A percentile compares a stretch with the other conserved stretches of the same genome.
Conservation (phyloP, 2,797 vertebrate species). For the Crocodylus rhombifer region DNA sequence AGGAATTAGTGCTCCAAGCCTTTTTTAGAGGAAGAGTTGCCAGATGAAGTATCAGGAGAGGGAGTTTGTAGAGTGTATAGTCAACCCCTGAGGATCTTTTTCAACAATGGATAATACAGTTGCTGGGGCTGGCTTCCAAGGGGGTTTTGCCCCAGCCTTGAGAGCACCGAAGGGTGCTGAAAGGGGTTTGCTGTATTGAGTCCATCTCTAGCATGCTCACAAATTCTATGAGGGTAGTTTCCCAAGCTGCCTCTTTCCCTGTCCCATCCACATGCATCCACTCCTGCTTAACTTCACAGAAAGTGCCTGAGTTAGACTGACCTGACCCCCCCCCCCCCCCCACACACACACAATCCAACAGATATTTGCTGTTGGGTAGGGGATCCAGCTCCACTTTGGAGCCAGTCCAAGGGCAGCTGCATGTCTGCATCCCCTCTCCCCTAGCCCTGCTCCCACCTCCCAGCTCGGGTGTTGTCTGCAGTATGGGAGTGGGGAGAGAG, state of each 20-base stretch:
- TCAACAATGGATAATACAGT: background rate
- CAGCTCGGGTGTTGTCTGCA: too few species aligned
- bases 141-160: background rate
- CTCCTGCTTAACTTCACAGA: too few species aligned
- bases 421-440: too few species aligned
- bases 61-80: background rate
- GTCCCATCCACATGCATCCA: background rate
- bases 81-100: background rate
- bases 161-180: background rate
- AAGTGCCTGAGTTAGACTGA: too few species aligned
- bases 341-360: too few species aligned
- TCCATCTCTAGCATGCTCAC: background rate
- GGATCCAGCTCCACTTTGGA: background rate
- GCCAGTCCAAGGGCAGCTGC: too few species aligned
- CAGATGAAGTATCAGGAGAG: accelerated
- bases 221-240: background rate
- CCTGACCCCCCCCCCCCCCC: too few species aligned
- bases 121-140: background rate
- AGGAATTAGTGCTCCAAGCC: background rate
- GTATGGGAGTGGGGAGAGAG: too few species aligned
- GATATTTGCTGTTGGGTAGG: background rate
- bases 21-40: conserved; percentile 45
- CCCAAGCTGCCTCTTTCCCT: background rate
- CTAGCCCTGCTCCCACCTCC: too few species aligned
- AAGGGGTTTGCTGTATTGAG: background rate